Conservation (phyloP, 2,797 vertebrate genomes). For the Rhabdophis nuchalis region DNA sequence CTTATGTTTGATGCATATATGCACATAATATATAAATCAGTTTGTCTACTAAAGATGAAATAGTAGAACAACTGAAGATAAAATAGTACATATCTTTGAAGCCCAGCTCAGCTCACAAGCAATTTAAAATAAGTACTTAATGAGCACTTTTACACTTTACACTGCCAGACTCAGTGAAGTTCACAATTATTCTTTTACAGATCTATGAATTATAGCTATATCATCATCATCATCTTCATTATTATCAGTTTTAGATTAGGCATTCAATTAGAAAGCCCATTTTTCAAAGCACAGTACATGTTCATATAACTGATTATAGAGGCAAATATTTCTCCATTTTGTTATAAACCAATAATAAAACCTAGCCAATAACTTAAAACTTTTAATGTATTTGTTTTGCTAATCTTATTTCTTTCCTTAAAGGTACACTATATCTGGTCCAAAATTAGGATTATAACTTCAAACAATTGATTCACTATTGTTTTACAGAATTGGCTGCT, state of each 20-base stretch:
- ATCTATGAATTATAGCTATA: not conserved
- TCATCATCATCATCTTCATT: not conserved
- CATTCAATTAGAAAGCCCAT: not conserved
- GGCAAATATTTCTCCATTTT: not conserved
- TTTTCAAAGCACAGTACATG: not conserved
- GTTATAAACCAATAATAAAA: not conserved
- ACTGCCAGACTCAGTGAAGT: not conserved
- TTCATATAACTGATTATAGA: not conserved
- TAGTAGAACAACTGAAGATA: not conserved
- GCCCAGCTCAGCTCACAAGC: conserved; percentile 5
- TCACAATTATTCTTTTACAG: not conserved
- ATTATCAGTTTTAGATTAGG: not conserved
- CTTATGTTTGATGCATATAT: not conserved
- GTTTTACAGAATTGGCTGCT: not conserved
- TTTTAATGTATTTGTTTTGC: not conserved
- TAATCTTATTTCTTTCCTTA: not conserved
- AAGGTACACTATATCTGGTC: not conserved
- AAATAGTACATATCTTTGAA: conserved; percentile 12
- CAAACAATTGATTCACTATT: not conserved
- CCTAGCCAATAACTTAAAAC: not conserved
- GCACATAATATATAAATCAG: not conserved
- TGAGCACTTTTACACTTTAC: not conserved
- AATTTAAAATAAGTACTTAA: conserved; percentile 16
- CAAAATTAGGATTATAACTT: not conserved
- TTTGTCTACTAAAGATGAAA: not conserved